Conservation (phyloP, 2,113 vertebrate species). For the Crocuta crocuta region DNA sequence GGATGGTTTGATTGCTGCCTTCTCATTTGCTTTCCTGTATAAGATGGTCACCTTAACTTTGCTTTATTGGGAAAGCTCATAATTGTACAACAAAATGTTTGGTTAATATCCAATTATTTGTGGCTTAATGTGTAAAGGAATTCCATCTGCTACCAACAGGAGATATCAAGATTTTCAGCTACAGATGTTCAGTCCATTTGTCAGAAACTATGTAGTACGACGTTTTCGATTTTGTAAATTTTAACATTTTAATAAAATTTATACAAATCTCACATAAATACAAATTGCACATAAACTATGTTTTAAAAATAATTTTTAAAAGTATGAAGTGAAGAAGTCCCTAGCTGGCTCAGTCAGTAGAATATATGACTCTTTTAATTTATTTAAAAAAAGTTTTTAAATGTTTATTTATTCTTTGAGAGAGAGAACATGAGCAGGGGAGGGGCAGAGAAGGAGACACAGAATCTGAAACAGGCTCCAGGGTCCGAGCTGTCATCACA, state of each 20-base stretch:
- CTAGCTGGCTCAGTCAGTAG: too few relatives aligned
- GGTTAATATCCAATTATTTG: not conserved
- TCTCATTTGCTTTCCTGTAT: not conserved
- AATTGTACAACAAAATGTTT: not conserved
- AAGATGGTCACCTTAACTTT: not conserved
- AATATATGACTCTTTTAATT: not conserved
- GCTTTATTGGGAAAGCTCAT: not conserved
- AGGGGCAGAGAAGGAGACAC: too few relatives aligned
- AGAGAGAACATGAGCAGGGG: too few relatives aligned
- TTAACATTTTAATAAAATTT: constrained; percentile 3
- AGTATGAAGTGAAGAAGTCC: not conserved
- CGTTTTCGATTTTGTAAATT: constrained; percentile 1
- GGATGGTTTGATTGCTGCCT: not conserved
- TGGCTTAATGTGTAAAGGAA: not conserved
- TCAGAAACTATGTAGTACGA: not conserved
- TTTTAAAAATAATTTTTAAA: not conserved
- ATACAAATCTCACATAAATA: not conserved
- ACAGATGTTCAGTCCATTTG: not conserved
- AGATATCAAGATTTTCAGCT: not conserved
- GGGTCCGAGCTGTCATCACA: too few relatives aligned
- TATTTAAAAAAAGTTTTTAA: too few relatives aligned
- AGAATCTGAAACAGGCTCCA: too few relatives aligned
- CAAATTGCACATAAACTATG: not conserved
- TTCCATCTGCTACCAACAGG: constrained; percentile 4
- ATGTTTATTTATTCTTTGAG: too few relatives aligned